phyloP scores from a whole-genome alignment of 2,797 vertebrate genomes.

The Phoxinus dragarum region DNA sequence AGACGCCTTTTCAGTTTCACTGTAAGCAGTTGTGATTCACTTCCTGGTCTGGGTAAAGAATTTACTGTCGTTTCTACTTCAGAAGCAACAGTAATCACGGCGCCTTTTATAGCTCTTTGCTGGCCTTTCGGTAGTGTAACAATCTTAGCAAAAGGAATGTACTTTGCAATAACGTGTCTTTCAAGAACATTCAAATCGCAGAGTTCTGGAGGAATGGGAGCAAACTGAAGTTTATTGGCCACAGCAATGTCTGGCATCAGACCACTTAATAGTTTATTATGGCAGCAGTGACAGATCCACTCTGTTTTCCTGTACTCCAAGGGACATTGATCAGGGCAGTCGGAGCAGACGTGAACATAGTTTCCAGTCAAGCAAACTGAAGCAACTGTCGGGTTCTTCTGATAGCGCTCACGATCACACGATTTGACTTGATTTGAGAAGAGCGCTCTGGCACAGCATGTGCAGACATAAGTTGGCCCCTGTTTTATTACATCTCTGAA shows the following conservation, averaged over 20 bases:
- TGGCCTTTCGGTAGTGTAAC: neutral
- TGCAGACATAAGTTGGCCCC: no score
- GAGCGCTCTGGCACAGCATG: no score
- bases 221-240: neutral
- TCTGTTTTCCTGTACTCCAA: neutral
- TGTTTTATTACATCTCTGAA: no score
- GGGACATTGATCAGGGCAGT: neutral
- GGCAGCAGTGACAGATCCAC: constrained; percentile 19
- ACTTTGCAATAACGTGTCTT: constrained; percentile 18
- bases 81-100: constrained; percentile 32
- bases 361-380: neutral
- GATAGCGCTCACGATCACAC: no score
- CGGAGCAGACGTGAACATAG: constrained; percentile 26
- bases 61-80: constrained; percentile 32
- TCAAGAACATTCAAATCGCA: neutral
- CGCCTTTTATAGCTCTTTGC: no score
- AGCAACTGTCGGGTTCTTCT: neutral
- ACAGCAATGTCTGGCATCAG: neutral
- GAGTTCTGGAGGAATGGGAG: no score
- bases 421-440: no score
- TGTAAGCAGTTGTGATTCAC: no score
- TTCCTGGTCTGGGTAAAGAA: no score
- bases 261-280: neutral
- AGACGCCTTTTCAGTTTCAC: no score
- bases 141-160: constrained; percentile 40